Evolutionary conservation across 2,888 invertebrate species (phyloP), one percentile per base, ranked within the genome.

Genomic region (Rhamphomyia laevipes): DNA sequence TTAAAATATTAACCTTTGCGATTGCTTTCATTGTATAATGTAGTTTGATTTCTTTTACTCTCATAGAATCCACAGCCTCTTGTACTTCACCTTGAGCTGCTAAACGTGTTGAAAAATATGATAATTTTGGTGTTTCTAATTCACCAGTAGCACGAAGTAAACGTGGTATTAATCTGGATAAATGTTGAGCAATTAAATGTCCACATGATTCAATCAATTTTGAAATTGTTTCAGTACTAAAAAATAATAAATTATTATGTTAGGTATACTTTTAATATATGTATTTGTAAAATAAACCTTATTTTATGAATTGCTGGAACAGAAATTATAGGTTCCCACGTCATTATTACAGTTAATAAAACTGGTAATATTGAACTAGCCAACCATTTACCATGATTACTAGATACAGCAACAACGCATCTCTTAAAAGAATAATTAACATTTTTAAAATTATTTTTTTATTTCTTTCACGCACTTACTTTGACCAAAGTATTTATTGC

Each of bases 11-110:
- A 9, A 85, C 86, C 72, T 86, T 85, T 41, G 85, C 81, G 33
- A 91, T 82, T 4, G 90, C 88, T 61, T 92, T 90, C 55, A 88
- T 89, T 52, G 92, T 89, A 52, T 90, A 86, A 64, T 93, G 89
- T 1, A 82, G 82, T 60, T 85, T 83, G 0, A 90, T 88, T 2
- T 84, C 83, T 48, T 81, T 83, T 9, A 90, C 86, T 49, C 93
- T 74, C 50, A 85, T 77, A 55, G 80, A 82, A 65, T 94, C 93
- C 0, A 91, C 76, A 21, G 77, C 72, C 60, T 89, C 89, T 57
- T 89, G 79, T 0, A 82, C 76, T 43, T 82, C 81, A 46, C 78
- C 75, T 56, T 84, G 82, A 0, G 79, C 78, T 9, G 77, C 78
- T 44, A 84, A 72, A 40, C 80, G 77, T 0, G 85, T 84, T 54